Evolutionary conservation across 2,888 invertebrate species (phyloP).

Genomic region (Scelioninae gen. 1): DNA sequence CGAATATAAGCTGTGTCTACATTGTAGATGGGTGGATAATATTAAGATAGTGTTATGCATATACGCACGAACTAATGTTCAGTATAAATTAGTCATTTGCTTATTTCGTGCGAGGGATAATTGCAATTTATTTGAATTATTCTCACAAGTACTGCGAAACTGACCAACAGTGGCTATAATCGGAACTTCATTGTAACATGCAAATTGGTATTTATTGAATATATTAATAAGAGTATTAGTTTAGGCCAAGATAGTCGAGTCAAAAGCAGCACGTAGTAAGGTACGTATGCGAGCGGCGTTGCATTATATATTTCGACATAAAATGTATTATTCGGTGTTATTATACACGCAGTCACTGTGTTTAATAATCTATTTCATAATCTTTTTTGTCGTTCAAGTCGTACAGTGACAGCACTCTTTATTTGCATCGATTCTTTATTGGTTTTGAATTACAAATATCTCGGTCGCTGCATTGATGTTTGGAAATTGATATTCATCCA

Average conservation of each 20-base stretch:
- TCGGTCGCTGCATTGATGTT: no score
- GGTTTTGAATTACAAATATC: no score
- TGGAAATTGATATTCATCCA: no score
- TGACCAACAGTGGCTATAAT: neutral
- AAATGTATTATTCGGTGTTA: slow-evolving; percentile 32
- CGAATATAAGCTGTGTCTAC: slow-evolving; percentile 30
- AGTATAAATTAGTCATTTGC: slow-evolving; percentile 18
- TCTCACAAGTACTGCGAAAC: slow-evolving; percentile 23
- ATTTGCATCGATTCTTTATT: no score
- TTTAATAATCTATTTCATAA: no score
- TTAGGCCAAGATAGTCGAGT: neutral
- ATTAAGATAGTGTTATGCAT: slow-evolving; percentile 44
- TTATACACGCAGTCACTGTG: neutral
- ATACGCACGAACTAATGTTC: slow-evolving; percentile 24
- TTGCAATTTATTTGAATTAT: slow-evolving; percentile 36
- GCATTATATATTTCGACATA: slow-evolving; percentile 3
- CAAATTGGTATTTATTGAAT: slow-evolving; percentile 23
- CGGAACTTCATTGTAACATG: slow-evolving; percentile 21
- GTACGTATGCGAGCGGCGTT: neutral
- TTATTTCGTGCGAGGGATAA: slow-evolving; percentile 18
- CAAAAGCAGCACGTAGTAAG: neutral
- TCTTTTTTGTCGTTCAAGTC: no score
- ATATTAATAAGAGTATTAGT: neutral
- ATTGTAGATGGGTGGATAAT: slow-evolving; percentile 47
- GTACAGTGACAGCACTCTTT: no score